Conservation (phyloP, 2,888 invertebrate genomes). For the Onchidella celtica region DNA sequence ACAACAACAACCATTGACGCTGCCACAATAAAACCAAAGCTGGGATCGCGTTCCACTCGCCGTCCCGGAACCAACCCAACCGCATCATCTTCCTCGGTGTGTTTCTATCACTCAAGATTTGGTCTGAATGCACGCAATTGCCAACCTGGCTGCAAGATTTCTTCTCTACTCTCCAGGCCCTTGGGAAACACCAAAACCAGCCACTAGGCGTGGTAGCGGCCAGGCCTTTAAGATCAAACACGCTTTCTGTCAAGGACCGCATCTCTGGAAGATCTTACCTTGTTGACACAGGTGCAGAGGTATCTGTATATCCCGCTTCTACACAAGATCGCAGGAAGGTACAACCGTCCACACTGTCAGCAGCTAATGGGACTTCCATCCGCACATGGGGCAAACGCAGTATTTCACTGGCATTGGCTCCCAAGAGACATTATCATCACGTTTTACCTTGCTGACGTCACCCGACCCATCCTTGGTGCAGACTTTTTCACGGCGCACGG, state of each 20-base stretch:
- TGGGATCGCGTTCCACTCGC: no score
- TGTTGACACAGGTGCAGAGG: constrained; percentile 11
- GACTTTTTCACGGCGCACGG: no score
- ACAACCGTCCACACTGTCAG: constrained; percentile 1
- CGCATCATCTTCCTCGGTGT: neutral
- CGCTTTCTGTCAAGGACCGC: neutral
- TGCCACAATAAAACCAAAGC: no score
- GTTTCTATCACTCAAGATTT: constrained; percentile 19
- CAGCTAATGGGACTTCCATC: constrained; percentile 22
- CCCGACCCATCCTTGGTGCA: no score
- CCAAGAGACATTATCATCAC: no score
- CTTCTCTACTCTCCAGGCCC: no score
- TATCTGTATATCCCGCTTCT: constrained; percentile 40
- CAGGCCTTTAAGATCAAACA: neutral
- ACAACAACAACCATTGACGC: no score
- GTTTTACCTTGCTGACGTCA: no score
- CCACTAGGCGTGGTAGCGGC: neutral
- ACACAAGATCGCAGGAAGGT: constrained; percentile 13
- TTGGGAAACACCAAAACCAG: constrained; percentile 3
- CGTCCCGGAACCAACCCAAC: neutral
- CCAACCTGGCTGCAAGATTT: constrained; percentile 31
- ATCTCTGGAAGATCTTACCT: neutral
- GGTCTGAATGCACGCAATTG: constrained; percentile 4
- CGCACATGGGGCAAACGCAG: constrained; percentile 6
- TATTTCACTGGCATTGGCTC: no score